Evolutionary conservation across 2,888 invertebrate genomes (phyloP), one percentile per base, ranked within the genome.

Genomic region (Merodon equestris): DNA sequence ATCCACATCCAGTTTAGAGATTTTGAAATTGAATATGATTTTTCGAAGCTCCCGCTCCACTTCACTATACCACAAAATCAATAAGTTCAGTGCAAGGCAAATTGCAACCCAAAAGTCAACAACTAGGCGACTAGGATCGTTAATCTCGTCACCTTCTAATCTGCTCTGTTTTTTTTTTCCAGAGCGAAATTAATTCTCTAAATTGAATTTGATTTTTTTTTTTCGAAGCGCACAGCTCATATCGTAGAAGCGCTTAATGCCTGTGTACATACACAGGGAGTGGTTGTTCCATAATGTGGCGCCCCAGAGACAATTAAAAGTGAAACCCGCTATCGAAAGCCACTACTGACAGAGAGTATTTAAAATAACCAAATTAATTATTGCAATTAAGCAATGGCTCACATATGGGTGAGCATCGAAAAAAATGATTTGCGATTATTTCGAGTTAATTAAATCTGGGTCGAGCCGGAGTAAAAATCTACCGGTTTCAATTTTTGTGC

Each of bases 351-450:
- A 38, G 51, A 27, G 27, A 36, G 67, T 54, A 36, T 58, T 68
- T 63, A 63, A 63, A 67, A 68, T 63, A 63, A 77, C 53, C 67
- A 77, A 68, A 68, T 73, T 73, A 77, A 77, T 77, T 77, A 68
- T 63, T 68, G 61, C 53, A 68, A 73, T 68, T 68, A 73, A 36
- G 51, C 67, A 15, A 18, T 53, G 53, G 57, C 45, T 51, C 57
- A 67, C 60, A 71, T 66, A 15, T 56, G 38, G 42, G 48, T 58
- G 48, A 44, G 61, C 73, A 53, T 67, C 61, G 58, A 53, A 77
- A 27, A 27, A 27, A 63, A 68, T 73, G 73, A 77, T 77, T 77
- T 77, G 73, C 63, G 61, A 77, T 77, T 77, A 77, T 73, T 73
- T 77, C 67, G 53, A 73, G 67, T 77, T 77, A 77, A 77, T 77